Evolutionary conservation across 2,113 vertebrate genomes (phyloP), one percentile per base, ranked within the genome.

Genomic region (Ramphastos sulfuratus): DNA sequence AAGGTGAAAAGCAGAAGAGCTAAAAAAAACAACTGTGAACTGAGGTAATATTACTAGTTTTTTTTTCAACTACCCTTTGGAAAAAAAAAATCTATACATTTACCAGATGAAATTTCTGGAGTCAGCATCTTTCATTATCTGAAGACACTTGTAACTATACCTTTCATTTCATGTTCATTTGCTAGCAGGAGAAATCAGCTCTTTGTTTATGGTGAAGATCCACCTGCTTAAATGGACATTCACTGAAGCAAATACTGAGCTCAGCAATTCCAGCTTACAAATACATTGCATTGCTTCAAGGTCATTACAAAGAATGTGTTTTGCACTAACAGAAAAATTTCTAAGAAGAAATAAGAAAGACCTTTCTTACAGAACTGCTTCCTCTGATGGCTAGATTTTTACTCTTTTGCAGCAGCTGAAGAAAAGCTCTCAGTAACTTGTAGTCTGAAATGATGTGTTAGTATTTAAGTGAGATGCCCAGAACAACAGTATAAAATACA

Each of bases 1-100:
- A 4, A 76, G n/a, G 5, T 1, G 1, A 2, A 60, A 76, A 72
- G 1, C 2, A 17, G 2, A 3, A 13, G 3, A 78, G 18, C n/a
- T n/a, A 78, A 13, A 84, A 84, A 61, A 85, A 35, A 2, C 14
- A 44, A 44, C 44, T 44, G 18, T 58, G n/a, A 7, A 12, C 6
- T 79, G 21, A 61, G 16, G 23, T 13, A 75, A 60, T 1, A 28
- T 27, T n/a, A n/a, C n/a, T n/a, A n/a, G n/a, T n/a, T n/a, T n/a
- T n/a, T n/a, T n/a, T n/a, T n/a, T n/a, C n/a, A n/a, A n/a, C n/a
- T n/a, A n/a, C n/a, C n/a, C n/a, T n/a, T n/a, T n/a, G n/a, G n/a
- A n/a, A 11, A 35, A 65, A 78, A 18, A 18, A 67, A 58, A 46
- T 28, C 54, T 3, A 2, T 9, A 87, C 12, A n/a, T 2, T 82